Evolutionary conservation across 2,113 vertebrate species (phyloP).

Genomic region (Microcebus lehilahytsara): DNA sequence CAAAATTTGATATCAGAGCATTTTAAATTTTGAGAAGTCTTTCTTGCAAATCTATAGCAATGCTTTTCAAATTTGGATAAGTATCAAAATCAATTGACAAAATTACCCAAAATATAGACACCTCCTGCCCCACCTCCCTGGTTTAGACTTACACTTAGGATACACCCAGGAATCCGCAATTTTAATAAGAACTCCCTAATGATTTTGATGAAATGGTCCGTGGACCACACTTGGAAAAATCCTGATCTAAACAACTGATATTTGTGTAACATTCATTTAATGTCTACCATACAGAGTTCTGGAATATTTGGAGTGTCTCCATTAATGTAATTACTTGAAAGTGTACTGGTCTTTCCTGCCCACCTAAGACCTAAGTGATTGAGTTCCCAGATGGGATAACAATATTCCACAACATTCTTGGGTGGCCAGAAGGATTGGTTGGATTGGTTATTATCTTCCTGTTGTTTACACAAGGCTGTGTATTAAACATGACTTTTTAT

Average conservation of each 20-base stretch:
- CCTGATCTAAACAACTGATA: neutral
- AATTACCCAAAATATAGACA: neutral
- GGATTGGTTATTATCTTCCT: neutral
- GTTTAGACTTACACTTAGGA: neutral
- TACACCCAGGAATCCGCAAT: neutral
- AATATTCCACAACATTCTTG: neutral
- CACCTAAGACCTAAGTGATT: neutral
- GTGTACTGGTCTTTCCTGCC: neutral
- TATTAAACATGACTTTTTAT: neutral
- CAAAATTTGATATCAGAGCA: neutral
- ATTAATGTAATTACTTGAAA: neutral
- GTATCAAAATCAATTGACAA: neutral
- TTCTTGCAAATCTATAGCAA: neutral
- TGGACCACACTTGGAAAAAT: neutral
- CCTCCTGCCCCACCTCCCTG: neutral
- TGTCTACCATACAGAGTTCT: neutral
- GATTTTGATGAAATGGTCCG: neutral
- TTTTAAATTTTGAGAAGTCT: neutral
- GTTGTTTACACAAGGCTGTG: neutral
- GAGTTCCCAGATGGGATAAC: neutral
- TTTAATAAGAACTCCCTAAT: neutral
- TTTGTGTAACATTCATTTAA: neutral
- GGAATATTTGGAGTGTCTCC: neutral
- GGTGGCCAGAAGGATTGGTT: neutral
- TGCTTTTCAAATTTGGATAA: neutral